These are phyloP conservation scores for Eulemur mongoz DNA, from an alignment of 2,797 vertebrate genomes.

Conservation along the genomic window DNA sequence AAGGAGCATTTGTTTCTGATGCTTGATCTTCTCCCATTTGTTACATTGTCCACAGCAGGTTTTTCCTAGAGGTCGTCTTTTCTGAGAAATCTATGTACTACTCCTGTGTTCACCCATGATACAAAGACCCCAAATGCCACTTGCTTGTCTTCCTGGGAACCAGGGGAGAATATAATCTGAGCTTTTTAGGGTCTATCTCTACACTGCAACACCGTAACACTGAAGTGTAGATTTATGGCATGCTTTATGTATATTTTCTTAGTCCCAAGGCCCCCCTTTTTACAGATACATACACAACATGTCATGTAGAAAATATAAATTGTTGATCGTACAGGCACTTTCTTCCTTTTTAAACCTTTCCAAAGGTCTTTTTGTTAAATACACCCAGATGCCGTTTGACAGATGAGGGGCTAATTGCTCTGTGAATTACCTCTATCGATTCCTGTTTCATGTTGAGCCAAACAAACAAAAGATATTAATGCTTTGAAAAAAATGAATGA, in stretches of 20 bases:
- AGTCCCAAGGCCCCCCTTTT: slow-evolving; percentile 84
- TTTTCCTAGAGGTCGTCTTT: slow-evolving; percentile 69
- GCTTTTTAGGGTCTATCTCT: slow-evolving; percentile 76
- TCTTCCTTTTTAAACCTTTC: slow-evolving; percentile 89
- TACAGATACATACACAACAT: slow-evolving; percentile 88
- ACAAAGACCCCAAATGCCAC: slow-evolving; percentile 55
- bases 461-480: slow-evolving; percentile 96
- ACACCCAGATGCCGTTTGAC: slow-evolving; percentile 90
- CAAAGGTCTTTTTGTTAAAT: slow-evolving; percentile 91
- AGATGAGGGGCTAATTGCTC: slow-evolving; percentile 94
- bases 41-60: background rate
- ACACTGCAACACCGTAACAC: slow-evolving; percentile 72
- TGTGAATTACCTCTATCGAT: slow-evolving; percentile 95
- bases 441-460: slow-evolving; percentile 93
- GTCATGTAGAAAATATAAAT: slow-evolving; percentile 91
- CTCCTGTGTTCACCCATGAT: background rate
- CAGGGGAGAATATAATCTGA: slow-evolving; percentile 77
- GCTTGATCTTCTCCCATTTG: slow-evolving; percentile 38
- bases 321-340: slow-evolving; percentile 88
- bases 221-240: slow-evolving; percentile 85
- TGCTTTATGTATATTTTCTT: slow-evolving; percentile 88
- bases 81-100: slow-evolving; percentile 64
- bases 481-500: slow-evolving; percentile 93
- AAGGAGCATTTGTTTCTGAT: background rate
- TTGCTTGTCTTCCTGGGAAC: slow-evolving; percentile 46